phyloP scores from a whole-genome alignment of 30 jellyfish, hydroid and myxozoan genomes.

The Hydractinia symbiolongicarpus region DNA sequence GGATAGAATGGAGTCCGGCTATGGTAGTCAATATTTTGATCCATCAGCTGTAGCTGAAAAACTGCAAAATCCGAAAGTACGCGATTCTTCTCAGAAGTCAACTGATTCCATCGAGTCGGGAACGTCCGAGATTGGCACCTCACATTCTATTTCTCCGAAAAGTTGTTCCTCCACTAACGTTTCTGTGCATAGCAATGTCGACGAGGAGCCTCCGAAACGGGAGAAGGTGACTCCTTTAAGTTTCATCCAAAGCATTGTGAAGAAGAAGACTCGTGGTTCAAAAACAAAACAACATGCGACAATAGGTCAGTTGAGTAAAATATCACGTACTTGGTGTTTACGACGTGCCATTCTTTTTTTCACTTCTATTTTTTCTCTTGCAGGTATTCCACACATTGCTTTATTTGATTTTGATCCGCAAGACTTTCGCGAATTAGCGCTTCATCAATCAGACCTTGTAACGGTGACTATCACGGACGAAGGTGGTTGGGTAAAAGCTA shows the following conservation, averaged over 20 bases:
- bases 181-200: background rate
- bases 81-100: background rate
- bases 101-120: conserved; percentile 4
- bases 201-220: conserved; percentile 12
- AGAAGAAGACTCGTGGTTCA: background rate
- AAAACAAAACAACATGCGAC: background rate
- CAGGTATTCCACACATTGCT: conserved; percentile 36
- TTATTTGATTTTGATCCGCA: conserved; percentile 31
- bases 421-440: conserved; percentile 29
- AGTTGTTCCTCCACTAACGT: conserved; percentile 17
- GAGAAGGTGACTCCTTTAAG: background rate
- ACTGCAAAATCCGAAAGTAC: background rate
- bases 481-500: conserved; percentile 38
- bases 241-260: background rate
- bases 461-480: conserved; percentile 6
- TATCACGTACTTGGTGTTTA: background rate
- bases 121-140: conserved; percentile 8
- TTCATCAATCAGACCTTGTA: conserved; percentile 14
- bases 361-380: background rate
- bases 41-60: background rate
- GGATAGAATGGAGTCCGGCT: conserved; percentile 21
- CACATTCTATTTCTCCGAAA: conserved; percentile 1
- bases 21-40: conserved; percentile 28
- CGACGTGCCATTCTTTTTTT: too few relatives aligned
- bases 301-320: background rate